Conservation (phyloP, 2,113 vertebrate species). For the Donacobius atricapilla region DNA sequence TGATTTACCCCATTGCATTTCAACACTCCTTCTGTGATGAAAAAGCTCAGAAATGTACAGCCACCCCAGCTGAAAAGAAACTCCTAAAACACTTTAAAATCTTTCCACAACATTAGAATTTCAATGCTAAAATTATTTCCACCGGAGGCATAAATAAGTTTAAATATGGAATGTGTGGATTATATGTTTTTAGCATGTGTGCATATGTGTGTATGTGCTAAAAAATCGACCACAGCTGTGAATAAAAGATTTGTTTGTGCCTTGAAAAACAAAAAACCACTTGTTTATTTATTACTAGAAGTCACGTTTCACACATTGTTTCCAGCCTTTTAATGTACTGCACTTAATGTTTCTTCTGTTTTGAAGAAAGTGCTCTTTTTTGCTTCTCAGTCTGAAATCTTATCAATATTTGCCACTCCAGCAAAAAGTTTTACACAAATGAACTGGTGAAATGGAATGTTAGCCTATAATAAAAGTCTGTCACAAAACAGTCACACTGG, state of each 20-base stretch:
- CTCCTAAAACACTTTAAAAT: not conserved
- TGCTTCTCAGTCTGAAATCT: conserved; percentile 21
- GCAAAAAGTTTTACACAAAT: conserved; percentile 75
- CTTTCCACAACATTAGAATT: not conserved
- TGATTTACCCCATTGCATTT: not conserved
- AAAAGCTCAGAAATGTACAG: not conserved
- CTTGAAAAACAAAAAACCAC: not conserved
- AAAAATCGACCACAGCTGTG: not conserved
- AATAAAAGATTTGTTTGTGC: not conserved
- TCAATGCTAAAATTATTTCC: not conserved
- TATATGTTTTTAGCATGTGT: not conserved
- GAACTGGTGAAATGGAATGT: conserved; percentile 61
- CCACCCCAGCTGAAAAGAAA: not conserved
- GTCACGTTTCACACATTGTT: not conserved
- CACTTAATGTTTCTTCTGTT: not conserved
- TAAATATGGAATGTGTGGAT: not conserved
- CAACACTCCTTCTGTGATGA: not conserved
- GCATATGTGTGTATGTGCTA: rapidly evolving
- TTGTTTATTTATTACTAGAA: no score
- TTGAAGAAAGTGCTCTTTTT: not conserved
- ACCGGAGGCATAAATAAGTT: not conserved
- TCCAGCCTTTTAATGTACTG: not conserved
- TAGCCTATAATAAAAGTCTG: conserved; percentile 73
- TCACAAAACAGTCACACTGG: conserved; percentile 56
- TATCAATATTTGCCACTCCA: conserved; percentile 65